Evolutionary conservation across 2,113 vertebrate genomes (phyloP).

Genomic region (Anoplopoma fimbria): DNA sequence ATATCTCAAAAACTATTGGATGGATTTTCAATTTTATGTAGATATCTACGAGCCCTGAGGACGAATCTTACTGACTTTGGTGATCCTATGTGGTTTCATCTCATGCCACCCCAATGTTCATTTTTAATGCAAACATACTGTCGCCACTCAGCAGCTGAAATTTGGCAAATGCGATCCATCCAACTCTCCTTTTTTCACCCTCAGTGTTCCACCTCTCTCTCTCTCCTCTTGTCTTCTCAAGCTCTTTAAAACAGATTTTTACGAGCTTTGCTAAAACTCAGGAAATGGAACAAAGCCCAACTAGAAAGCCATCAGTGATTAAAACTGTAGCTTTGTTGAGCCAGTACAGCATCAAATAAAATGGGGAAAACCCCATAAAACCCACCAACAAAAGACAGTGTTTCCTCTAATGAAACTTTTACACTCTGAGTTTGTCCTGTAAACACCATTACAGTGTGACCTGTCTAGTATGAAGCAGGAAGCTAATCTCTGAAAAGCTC

Average conservation of each 20-base stretch:
- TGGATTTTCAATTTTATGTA: too few relatives aligned
- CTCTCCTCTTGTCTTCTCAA: constrained; percentile 24
- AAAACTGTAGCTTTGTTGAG: constrained; percentile 73
- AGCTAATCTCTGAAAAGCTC: constrained; percentile 15
- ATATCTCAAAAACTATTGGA: too few relatives aligned
- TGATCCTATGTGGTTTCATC: too few relatives aligned
- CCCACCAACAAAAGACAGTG: constrained; percentile 53
- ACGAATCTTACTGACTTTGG: too few relatives aligned
- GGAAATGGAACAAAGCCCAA: constrained; percentile 72
- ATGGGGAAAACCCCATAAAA: constrained; percentile 68
- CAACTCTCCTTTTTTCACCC: background rate
- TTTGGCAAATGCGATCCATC: background rate
- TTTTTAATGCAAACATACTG: too few relatives aligned
- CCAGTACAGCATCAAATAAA: constrained; percentile 77
- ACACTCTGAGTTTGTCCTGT: constrained; percentile 51
- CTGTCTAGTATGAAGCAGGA: constrained; percentile 25
- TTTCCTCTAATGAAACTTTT: constrained; percentile 77
- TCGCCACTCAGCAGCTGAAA: too few relatives aligned
- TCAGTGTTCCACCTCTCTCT: background rate
- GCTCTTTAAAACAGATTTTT: constrained; percentile 63
- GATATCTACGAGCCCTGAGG: too few relatives aligned
- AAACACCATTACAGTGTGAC: constrained; percentile 40
- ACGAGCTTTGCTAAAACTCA: constrained; percentile 60
- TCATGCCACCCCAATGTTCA: too few relatives aligned
- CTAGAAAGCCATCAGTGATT: constrained; percentile 59